Evolutionary conservation across 1,140 invertebrate genomes (phyloP), one percentile per base, ranked within the genome.

Genomic region (Drosophila ogumai): DNA sequence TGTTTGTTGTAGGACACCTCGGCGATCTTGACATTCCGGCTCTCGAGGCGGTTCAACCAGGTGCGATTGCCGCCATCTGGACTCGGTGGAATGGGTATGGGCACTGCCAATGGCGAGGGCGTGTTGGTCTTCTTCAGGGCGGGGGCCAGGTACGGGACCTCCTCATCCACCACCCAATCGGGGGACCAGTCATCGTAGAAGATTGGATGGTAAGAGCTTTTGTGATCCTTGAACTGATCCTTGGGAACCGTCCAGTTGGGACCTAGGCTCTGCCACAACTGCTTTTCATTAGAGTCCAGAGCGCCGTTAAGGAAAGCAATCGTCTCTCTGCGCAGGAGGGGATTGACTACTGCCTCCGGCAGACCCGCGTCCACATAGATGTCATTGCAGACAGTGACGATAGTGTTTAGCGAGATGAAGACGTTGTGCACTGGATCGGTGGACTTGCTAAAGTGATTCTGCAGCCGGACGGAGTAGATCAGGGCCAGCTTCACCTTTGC

Each of bases 1-100:
- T 97, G 97, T 77, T 98, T 94, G 6, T 98, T 98, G 93, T 98
- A 98, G 17, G 97, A 97, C 8, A 99, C 98, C 60, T 92, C 81
- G 6, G 88, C 91, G 19, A 92, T 92, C 25, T 90, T 82, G 0
- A 91, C 91, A 54, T 92, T 92, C 31, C 91, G 90, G 41, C 79
- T 81, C 54, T 92, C 69, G 7, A 92, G 47, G 15, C 91, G 81
- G 22, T 38, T 68, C 7, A 92, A 41, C 91, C 91, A 92, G 10
- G 91, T 91, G 38, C 76, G 67, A 49, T 87, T 92, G 12, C 61
- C 75, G 4, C 40, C 44, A 7, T 47, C 58, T 7, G 87, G 91
- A 55, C 81, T 86, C 8, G 64, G 40, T 0, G 79, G 72, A 25
- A 77, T 50, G 0, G 84, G 75, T 12, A 71, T n/a, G 0, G 75